A percentile compares a stretch with the other conserved stretches of the same genome.
Evolutionary conservation across 2,888 invertebrate species (phyloP).

Genomic region (Melieria omissa): DNA sequence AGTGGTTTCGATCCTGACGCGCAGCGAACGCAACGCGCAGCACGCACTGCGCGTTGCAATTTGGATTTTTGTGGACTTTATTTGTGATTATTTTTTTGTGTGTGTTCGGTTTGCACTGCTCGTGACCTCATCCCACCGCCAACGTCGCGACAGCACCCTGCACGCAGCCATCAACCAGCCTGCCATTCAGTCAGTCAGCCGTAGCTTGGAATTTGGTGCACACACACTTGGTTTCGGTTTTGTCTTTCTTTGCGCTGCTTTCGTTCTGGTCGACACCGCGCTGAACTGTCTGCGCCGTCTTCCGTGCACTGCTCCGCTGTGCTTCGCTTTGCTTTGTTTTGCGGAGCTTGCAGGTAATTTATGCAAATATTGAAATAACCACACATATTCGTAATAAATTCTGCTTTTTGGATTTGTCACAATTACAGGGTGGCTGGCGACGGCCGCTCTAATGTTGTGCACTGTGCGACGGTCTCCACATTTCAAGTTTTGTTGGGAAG

Average conservation of each 20-base stretch:
- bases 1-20: conserved; percentile 29
- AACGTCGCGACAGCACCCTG: conserved; percentile 20
- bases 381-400: conserved; percentile 14
- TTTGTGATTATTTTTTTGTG: conserved; percentile 8
- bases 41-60: not conserved
- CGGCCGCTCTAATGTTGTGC: too few relatives aligned
- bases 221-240: not conserved
- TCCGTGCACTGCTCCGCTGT: conserved; percentile 3
- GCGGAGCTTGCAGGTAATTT: conserved; percentile 34
- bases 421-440: conserved; percentile 1
- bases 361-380: conserved; percentile 24
- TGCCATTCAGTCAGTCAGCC: too few relatives aligned
- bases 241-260: conserved; percentile 10
- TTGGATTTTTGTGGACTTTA: not conserved
- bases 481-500: too few relatives aligned
- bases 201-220: too few relatives aligned
- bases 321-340: conserved; percentile 16
- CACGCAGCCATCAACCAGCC: not conserved
- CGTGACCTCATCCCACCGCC: conserved; percentile 35
- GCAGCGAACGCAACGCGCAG: conserved; percentile 21
- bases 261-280: too few relatives aligned
- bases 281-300: conserved; percentile 1
- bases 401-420: not conserved
- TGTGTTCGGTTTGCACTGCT: conserved; percentile 3
- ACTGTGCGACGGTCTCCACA: too few relatives aligned